These are phyloP conservation scores for Trachops cirrhosus DNA, from an alignment of 2,797 vertebrate genomes.

Conservation along the genomic window DNA sequence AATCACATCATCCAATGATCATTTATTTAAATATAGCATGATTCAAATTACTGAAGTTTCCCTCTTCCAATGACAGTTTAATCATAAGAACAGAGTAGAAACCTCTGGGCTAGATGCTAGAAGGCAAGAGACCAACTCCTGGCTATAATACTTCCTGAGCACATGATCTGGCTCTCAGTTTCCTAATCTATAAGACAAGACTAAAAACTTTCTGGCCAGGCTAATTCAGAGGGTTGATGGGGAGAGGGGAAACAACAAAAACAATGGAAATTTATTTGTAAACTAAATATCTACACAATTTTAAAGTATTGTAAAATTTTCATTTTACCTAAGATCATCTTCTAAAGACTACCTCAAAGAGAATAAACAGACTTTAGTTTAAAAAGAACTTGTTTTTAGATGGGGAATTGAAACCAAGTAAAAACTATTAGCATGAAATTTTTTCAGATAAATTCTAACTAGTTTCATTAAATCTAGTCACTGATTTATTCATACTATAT, in stretches of 20 bases:
- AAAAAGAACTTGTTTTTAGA: neutral
- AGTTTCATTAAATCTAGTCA: slow-evolving; percentile 19
- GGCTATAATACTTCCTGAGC: neutral
- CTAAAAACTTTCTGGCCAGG: neutral
- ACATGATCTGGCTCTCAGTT: neutral
- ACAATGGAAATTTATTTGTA: neutral
- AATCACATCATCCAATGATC: neutral
- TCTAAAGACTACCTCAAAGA: neutral
- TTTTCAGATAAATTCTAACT: neutral
- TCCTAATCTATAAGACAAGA: neutral
- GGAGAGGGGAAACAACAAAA: neutral
- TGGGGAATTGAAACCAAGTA: neutral
- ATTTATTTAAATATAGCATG: slow-evolving; percentile 11
- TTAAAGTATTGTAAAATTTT: neutral
- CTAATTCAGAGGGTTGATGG: neutral
- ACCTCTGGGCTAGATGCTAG: neutral
- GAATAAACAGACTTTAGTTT: neutral
- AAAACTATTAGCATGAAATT: neutral
- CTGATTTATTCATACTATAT: neutral
- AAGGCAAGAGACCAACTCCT: neutral
- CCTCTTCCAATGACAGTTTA: neutral
- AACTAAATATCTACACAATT: neutral
- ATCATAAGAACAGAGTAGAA: neutral
- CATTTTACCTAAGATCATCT: neutral
- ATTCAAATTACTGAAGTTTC: neutral